A percentile compares a stretch with the other conserved stretches of the same genome.
Conservation (phyloP, 1,140 invertebrate genomes). For the Leptestheria dahalacensis region DNA sequence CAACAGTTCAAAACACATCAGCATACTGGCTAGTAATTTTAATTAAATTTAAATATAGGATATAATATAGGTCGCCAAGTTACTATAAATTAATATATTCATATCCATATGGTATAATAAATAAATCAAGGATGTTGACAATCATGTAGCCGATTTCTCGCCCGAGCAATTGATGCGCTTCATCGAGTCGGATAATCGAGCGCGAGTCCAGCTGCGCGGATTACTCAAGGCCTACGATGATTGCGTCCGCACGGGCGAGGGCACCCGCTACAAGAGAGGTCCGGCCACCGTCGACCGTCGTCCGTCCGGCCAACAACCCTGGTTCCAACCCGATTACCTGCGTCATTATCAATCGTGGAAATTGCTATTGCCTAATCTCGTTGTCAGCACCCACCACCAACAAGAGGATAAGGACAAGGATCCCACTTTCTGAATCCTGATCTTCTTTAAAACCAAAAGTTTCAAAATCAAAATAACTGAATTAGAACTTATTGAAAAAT, state of each 20-base stretch:
- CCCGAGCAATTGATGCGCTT: constrained; percentile 9
- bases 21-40: too few species aligned
- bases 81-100: too few species aligned
- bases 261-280: constrained; percentile 10
- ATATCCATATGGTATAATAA: too few species aligned
- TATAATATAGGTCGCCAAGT: too few species aligned
- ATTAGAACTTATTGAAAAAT: too few species aligned
- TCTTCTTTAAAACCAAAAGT: too few species aligned
- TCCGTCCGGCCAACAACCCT: not conserved
- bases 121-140: too few species aligned
- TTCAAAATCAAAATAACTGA: too few species aligned
- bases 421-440: too few species aligned
- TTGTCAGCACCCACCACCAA: not conserved
- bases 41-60: too few species aligned
- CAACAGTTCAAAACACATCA: too few species aligned
- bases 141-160: constrained; percentile 2
- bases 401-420: too few species aligned
- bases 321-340: not conserved
- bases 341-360: not conserved
- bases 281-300: not conserved
- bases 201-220: constrained; percentile 1
- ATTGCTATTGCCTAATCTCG: not conserved
- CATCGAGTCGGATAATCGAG: constrained; percentile 5
- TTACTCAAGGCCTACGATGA: constrained; percentile 9
- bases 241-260: constrained; percentile 13